Conservation (phyloP, 2,113 vertebrate genomes). For the Suricata suricatta region DNA sequence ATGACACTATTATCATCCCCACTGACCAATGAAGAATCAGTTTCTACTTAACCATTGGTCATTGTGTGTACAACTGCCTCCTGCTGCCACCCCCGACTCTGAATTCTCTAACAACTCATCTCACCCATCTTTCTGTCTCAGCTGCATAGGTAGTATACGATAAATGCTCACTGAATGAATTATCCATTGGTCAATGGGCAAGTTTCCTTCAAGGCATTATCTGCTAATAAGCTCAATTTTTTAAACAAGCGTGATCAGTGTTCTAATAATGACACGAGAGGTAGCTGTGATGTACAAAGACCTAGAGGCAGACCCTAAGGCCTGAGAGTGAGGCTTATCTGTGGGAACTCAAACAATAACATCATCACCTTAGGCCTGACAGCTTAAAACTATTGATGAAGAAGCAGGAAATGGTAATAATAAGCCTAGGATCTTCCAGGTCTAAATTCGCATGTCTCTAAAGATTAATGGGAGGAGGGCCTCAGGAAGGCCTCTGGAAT, state of each 20-base stretch:
- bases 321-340: not conserved
- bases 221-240: not conserved
- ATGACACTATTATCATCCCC: not conserved
- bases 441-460: not conserved
- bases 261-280: not conserved
- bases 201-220: not conserved
- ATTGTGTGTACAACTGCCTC: not conserved
- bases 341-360: not conserved
- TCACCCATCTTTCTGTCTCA: not conserved
- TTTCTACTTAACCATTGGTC: not conserved
- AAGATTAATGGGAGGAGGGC: not conserved
- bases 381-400: not conserved
- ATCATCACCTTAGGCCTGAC: not conserved
- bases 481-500: not conserved
- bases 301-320: not conserved
- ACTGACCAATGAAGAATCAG: not conserved
- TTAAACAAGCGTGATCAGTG: not conserved
- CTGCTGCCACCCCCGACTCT: no score
- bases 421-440: not conserved
- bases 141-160: not conserved
- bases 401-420: not conserved
- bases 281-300: not conserved
- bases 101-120: not conserved
- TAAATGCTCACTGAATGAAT: not conserved
- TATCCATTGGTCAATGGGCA: not conserved